Conservation (phyloP, 2,888 invertebrate species). For the Euspilapteryx auroguttella region DNA sequence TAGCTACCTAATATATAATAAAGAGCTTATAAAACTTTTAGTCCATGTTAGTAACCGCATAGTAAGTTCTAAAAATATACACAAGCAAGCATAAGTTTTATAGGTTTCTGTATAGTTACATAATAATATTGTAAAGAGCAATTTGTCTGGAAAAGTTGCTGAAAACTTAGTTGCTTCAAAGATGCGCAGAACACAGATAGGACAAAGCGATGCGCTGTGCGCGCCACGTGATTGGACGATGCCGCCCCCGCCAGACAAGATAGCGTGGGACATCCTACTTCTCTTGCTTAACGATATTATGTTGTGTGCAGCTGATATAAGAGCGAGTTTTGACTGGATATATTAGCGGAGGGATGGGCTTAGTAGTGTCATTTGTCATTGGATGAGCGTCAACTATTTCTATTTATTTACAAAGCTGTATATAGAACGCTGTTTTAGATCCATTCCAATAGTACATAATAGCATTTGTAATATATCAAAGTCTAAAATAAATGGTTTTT, state of each 20-base stretch:
- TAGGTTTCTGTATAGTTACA: too few species aligned
- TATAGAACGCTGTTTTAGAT: too few species aligned
- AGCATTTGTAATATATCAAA: constrained; percentile 5
- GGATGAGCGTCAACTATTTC: constrained; percentile 46
- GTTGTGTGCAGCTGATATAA: constrained; percentile 11
- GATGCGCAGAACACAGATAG: constrained; percentile 47
- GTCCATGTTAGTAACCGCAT: too few species aligned
- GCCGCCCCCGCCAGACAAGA: constrained; percentile 57
- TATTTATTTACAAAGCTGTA: constrained; percentile 30
- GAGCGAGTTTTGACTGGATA: constrained; percentile 16
- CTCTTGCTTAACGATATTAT: constrained; percentile 12
- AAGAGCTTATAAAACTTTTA: too few species aligned
- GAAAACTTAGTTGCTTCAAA: constrained; percentile 7
- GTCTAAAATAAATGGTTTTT: too few species aligned
- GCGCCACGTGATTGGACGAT: constrained; percentile 37
- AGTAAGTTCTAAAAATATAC: too few species aligned
- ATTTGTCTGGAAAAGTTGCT: neutral
- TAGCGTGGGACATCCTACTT: constrained; percentile 51
- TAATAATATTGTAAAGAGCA: neutral
- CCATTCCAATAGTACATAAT: too few species aligned
- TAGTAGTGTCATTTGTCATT: constrained; percentile 53
- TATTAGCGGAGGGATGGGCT: constrained; percentile 42
- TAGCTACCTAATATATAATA: too few species aligned
- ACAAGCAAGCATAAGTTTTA: too few species aligned
- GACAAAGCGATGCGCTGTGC: constrained; percentile 45